phyloP scores from a whole-genome alignment of 2,113 vertebrate genomes.

The Noctilio leporinus region DNA sequence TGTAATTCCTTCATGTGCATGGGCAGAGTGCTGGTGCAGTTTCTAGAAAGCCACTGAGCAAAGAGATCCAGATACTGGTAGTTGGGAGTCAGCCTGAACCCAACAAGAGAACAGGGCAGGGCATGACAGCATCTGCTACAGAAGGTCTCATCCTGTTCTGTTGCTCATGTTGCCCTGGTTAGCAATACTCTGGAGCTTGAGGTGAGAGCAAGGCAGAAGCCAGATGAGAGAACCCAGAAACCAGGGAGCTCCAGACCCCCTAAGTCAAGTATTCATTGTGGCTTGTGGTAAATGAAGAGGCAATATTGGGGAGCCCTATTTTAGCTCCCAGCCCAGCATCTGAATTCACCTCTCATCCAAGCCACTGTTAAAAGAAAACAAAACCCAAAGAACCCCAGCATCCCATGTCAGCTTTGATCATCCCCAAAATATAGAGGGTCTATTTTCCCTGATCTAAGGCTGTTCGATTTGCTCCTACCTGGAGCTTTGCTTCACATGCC shows the following conservation, averaged over 20 bases:
- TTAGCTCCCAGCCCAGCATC: neutral
- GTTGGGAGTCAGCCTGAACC: neutral
- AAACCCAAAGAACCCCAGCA: neutral
- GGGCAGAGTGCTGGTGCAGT: neutral
- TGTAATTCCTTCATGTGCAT: neutral
- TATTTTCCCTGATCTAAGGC: neutral
- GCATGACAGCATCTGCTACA: neutral
- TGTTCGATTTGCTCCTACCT: neutral
- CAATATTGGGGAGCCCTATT: neutral
- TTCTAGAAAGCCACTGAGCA: slow-evolving; percentile 23
- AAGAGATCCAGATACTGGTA: neutral
- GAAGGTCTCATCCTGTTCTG: neutral
- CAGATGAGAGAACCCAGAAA: neutral
- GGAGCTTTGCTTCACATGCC: neutral
- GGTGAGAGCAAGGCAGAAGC: neutral
- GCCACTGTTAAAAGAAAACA: neutral
- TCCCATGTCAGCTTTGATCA: neutral
- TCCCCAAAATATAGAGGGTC: neutral
- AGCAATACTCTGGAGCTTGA: neutral
- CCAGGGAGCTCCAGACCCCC: neutral
- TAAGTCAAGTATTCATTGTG: neutral
- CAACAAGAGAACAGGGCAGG: neutral
- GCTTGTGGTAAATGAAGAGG: neutral
- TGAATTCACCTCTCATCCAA: neutral
- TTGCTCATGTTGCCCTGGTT: neutral